Base-by-base conservation (phyloP, 2,888 invertebrate genomes). In the Marasmarcha lunaedactyla region DNA sequence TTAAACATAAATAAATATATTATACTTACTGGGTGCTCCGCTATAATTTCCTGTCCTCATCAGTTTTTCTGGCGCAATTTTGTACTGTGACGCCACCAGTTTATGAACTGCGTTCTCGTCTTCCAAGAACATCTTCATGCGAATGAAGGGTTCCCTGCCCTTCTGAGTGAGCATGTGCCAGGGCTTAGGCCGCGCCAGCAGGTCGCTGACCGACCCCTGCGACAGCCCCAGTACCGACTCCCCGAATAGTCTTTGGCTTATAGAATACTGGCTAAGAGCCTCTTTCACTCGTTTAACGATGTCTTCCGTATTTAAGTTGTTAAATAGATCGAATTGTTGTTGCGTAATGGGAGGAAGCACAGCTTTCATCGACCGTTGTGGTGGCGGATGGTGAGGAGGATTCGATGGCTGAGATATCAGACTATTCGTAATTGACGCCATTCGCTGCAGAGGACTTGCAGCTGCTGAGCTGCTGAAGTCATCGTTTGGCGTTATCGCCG, bases 111-210 rank as follows among this genome's bases (percentile, higher is more conserved):
- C 96, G 59, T 95, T 95, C 51, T 96, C 95, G 59, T 97, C 97
- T 73, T 96, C 96, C 50, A 98, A 84, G 77, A 98, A 98, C 92
- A 97, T 95, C 72, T 97, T 95, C 97, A 98, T 98, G 44, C 97
- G 87, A 47, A 98, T 97, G 78, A 97, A 98, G 0, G 97, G 98
- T 63, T 98, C 97, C 15, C 97, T 87, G 1, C 97, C 97, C 71
- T 97, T 97, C 63, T 95, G 95, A 10, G 99, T 99, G 37, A 99
- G 86, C 97, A 98, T 97, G 66, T 97, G 95, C 99, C 98, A 99
- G 0, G 98, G 97, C 69, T 99, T 99, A 26, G 99, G 99, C 38
- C 99, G 84, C 14, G 98, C 98, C 47, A 99, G 84, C 33, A 99
- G 86, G 72, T 99, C 99, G 36, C 97, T 98, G 1, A 99, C 99